Percentiles rank a stretch among this genome's conserved stretches.
Evolutionary conservation across 35 echinoderm and acorn worm species (phyloP).

Genomic region (Nesometra sesokonis): DNA sequence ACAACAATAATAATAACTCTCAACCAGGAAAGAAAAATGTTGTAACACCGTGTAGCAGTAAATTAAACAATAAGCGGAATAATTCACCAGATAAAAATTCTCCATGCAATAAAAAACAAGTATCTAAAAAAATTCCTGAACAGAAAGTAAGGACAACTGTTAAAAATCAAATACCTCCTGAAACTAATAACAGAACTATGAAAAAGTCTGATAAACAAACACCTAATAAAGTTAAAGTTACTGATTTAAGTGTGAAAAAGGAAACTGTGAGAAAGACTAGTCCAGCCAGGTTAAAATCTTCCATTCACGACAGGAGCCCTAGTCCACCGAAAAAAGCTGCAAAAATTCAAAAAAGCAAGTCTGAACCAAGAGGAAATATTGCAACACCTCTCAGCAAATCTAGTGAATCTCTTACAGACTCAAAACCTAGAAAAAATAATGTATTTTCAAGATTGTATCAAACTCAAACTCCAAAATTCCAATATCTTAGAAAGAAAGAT

Average conservation of each 20-base stretch:
- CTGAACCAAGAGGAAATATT: not conserved
- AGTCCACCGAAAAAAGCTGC: not conserved
- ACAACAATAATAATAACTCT: not conserved
- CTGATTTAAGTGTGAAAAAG: not conserved
- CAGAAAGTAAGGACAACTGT: not conserved
- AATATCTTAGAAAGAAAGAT: slow-evolving; percentile 54
- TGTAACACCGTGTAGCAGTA: no score
- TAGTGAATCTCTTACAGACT: not conserved
- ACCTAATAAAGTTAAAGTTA: not conserved
- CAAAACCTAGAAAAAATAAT: slow-evolving; percentile 1
- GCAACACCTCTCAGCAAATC: not conserved
- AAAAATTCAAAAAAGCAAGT: not conserved
- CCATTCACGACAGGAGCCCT: not conserved
- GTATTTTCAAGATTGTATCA: slow-evolving; percentile 89
- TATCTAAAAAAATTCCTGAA: not conserved
- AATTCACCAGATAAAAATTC: not conserved
- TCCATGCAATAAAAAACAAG: not conserved
- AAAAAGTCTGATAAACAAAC: not conserved
- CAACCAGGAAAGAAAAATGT: not conserved
- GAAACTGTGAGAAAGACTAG: not conserved
- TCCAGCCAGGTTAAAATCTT: not conserved
- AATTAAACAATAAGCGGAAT: not conserved
- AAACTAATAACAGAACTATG: slow-evolving; percentile 3
- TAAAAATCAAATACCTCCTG: not conserved
- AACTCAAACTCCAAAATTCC: slow-evolving; percentile 64